Evolutionary conservation across 2,113 vertebrate genomes (phyloP), one percentile per base, ranked within the genome.

Genomic region (Atrichornis clamosus): DNA sequence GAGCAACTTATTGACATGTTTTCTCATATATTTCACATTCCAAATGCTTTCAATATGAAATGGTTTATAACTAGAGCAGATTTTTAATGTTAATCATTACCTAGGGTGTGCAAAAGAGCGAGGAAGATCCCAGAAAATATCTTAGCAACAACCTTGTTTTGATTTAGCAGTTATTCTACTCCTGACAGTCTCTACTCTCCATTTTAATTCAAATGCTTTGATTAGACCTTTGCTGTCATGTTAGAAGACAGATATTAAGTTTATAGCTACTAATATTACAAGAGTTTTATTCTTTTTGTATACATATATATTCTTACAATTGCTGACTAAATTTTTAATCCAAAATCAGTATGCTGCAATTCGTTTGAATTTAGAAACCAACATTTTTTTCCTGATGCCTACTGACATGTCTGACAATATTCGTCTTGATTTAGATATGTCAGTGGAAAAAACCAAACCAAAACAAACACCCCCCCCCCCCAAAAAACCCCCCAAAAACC

Each of bases 161-260:
- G 41, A 60, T 35, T 90, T 78, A 56, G 15, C 47, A 9, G 28
- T 82, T 87, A 75, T 79, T 85, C 90, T 42, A 91, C 41, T 82
- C 49, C 79, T 49, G 72, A 91, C 17, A 84, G 72, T 89, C 65
- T 68, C 49, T 82, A 49, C 21, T 15, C 12, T 82, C 46, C 46
- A 53, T 83, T 94, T 93, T 65, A 73, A 93, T 83, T 85, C n/a
- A 79, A 87, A 88, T 76, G 52, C 28, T 90, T 93, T 75, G 81
- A 75, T 82, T 77, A 62, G 35, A 56, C 35, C 82, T 91, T 58
- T 68, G 32, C 27, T 53, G n/a, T 63, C 69, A 70, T n/a, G 55
- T 49, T 13, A 55, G 59, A 81, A 92, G 76, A 77, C 28, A 93
- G 46, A 67, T 39, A 50, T 11, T 14, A 93, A 35, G 47, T 55